Conservation (phyloP, 2,113 vertebrate species). For the Holacanthus passer region DNA sequence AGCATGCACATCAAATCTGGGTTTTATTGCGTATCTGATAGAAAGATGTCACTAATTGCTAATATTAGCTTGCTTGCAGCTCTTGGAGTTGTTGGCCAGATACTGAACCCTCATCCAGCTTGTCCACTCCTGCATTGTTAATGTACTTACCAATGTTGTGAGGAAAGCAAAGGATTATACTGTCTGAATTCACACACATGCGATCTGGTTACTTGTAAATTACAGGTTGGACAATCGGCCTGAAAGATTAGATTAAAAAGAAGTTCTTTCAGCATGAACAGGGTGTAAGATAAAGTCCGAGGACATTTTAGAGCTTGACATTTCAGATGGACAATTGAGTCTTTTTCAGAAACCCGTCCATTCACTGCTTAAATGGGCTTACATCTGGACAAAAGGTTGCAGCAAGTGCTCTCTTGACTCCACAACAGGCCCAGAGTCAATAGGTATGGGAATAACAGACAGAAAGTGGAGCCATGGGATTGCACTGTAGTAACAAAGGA, state of each 20-base stretch:
- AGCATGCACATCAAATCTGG: not conserved
- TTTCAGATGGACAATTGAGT: slow-evolving; percentile 34
- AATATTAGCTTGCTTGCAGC: not conserved
- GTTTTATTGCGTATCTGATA: not conserved
- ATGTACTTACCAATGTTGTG: not conserved
- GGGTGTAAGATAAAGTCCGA: not conserved
- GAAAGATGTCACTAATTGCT: not conserved
- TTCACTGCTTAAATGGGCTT: slow-evolving; percentile 56
- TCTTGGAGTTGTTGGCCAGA: not conserved
- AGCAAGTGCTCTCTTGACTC: slow-evolving; percentile 74
- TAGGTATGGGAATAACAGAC: slow-evolving; percentile 69
- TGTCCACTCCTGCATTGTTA: slow-evolving; percentile 1
- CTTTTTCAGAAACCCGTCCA: slow-evolving; percentile 30
- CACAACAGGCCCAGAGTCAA: slow-evolving; percentile 66
- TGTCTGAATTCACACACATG: slow-evolving; percentile 1
- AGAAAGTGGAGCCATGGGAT: slow-evolving; percentile 72
- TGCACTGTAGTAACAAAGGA: slow-evolving; percentile 81
- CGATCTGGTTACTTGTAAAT: slow-evolving; percentile 14
- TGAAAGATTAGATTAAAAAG: not conserved
- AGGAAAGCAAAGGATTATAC: slow-evolving; percentile 10
- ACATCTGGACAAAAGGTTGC: slow-evolving; percentile 49
- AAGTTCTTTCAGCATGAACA: not conserved
- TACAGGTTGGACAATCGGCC: slow-evolving; percentile 10
- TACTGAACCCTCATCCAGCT: not conserved
- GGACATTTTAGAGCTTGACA: not conserved